Percentiles rank a stretch among this genome's conserved stretches.
These are phyloP conservation scores for Trissonchulus latispiculum DNA, from an alignment of 2,888 invertebrate species.

Conservation along the genomic window DNA sequence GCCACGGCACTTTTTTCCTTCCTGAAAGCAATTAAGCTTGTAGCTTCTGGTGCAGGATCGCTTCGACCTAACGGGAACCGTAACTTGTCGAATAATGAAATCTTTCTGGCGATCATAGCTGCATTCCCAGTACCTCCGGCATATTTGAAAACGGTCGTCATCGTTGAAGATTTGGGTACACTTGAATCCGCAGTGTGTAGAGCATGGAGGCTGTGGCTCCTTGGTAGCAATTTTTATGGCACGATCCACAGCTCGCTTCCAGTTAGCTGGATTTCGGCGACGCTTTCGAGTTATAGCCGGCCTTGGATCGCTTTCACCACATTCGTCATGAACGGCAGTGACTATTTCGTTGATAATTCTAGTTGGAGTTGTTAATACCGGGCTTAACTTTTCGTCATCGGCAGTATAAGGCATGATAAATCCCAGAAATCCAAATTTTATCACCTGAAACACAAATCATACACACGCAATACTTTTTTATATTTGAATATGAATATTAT, in stretches of 20 bases:
- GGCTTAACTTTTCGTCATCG: too few species aligned
- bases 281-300: conserved; percentile 11
- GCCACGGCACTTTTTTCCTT: background rate
- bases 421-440: too few species aligned
- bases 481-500: too few species aligned
- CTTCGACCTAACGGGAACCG: background rate
- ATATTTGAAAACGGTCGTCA: background rate
- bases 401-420: too few species aligned
- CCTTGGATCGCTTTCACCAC: too few species aligned
- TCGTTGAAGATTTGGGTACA: background rate
- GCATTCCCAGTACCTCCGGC: background rate
- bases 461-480: too few species aligned
- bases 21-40: background rate
- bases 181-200: background rate
- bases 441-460: too few species aligned
- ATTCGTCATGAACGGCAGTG: too few species aligned
- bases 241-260: background rate
- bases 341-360: too few species aligned
- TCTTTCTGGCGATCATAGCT: background rate
- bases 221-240: background rate
- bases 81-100: background rate
- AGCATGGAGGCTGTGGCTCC: background rate
- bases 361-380: too few species aligned
- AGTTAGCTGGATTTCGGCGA: background rate
- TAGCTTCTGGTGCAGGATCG: background rate